These are phyloP conservation scores for Tachina grossa DNA, from an alignment of 2,888 invertebrate genomes.

Conservation along the genomic window DNA sequence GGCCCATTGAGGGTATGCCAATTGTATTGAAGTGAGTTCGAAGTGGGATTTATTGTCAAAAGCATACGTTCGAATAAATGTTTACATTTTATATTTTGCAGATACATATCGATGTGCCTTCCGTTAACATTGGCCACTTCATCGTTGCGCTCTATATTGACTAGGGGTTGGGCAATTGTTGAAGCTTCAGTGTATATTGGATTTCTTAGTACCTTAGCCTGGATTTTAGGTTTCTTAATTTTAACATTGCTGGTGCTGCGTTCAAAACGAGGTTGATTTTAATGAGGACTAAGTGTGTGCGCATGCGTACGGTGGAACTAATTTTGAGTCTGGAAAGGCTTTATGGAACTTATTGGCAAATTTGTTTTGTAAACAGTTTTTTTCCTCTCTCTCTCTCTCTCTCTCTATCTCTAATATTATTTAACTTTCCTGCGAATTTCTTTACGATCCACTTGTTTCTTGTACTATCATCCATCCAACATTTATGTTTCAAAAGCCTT, in stretches of 20 bases:
- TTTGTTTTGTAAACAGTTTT: slow-evolving; percentile 6
- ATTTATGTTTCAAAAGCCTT: slow-evolving; percentile 52
- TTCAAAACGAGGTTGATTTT: slow-evolving; percentile 89
- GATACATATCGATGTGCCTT: slow-evolving; percentile 91
- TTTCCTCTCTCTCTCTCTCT: too few species aligned
- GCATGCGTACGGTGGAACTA: neutral
- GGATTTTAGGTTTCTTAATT: slow-evolving; percentile 92
- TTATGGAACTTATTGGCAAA: slow-evolving; percentile 23
- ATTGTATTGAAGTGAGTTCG: slow-evolving; percentile 85
- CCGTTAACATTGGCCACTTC: slow-evolving; percentile 97
- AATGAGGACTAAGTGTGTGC: neutral
- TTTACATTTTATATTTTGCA: slow-evolving; percentile 68
- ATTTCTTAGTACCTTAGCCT: slow-evolving; percentile 91
- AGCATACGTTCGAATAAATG: neutral
- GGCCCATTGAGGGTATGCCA: slow-evolving; percentile 98
- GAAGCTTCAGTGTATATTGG: slow-evolving; percentile 94
- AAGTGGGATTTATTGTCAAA: neutral
- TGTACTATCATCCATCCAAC: neutral
- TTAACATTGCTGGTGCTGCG: slow-evolving; percentile 91
- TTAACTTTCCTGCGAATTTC: slow-evolving; percentile 17
- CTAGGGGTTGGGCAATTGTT: slow-evolving; percentile 92
- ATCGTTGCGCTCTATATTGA: slow-evolving; percentile 92
- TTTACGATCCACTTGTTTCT: slow-evolving; percentile 3
- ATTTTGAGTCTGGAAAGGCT: slow-evolving; percentile 46
- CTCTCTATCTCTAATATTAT: neutral